Percentiles rank a stretch among this genome's conserved stretches.
Evolutionary conservation across 2,888 invertebrate species (phyloP).

Genomic region (Pheosia tremula): DNA sequence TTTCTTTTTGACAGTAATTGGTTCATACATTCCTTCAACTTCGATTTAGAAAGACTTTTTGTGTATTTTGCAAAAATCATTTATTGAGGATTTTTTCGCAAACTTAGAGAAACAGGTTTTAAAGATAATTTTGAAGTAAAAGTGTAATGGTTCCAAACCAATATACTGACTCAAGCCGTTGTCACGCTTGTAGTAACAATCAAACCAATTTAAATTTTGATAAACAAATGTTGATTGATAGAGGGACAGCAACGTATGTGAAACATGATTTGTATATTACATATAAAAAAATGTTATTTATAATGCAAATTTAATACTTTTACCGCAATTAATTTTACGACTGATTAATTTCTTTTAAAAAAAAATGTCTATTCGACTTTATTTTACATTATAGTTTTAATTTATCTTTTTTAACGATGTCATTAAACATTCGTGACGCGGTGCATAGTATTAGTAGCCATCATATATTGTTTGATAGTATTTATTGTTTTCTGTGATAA

Average conservation of each 20-base stretch:
- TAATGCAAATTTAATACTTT: conserved; percentile 10
- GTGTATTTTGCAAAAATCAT: conserved; percentile 35
- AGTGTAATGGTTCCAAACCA: no score
- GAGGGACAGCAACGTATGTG: background rate
- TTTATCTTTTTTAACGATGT: conserved; percentile 21
- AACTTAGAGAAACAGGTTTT: no score
- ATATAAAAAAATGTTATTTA: background rate
- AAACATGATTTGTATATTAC: background rate
- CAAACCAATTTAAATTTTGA: no score
- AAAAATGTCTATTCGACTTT: conserved; percentile 2
- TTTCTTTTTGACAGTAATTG: conserved; percentile 22
- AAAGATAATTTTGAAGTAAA: no score
- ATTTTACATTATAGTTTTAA: conserved; percentile 2
- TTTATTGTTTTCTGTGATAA: conserved; percentile 83
- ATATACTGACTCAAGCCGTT: background rate
- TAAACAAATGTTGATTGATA: no score
- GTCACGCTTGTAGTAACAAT: background rate
- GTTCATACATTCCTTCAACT: conserved; percentile 36
- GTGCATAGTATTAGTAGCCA: conserved; percentile 78
- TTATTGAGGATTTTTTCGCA: background rate
- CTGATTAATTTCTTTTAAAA: conserved; percentile 27
- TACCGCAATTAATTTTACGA: conserved; percentile 3
- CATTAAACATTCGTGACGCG: conserved; percentile 51
- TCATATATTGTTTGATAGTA: conserved; percentile 72
- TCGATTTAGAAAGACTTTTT: conserved; percentile 20